Conservation (phyloP, 2,888 invertebrate genomes). For the Tipula confusa region DNA sequence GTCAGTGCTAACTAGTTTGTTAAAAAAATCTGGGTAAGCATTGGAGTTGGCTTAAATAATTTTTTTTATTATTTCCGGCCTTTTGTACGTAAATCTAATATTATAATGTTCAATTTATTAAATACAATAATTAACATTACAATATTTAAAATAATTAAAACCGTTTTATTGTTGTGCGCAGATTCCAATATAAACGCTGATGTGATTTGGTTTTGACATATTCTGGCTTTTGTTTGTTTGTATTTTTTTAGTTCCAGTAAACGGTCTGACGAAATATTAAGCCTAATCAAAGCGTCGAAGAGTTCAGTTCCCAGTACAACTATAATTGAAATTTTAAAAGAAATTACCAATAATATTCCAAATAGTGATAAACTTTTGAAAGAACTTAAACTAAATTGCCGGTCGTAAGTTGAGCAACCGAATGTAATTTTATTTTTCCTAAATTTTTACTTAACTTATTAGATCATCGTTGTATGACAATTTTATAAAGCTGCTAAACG, state of each 20-base stretch:
- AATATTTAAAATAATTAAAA: not conserved
- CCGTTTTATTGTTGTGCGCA: not conserved
- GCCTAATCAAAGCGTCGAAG: not conserved
- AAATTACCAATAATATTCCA: slow-evolving; percentile 44
- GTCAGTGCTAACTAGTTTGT: not conserved
- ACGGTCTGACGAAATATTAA: not conserved
- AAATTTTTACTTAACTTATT: too few species aligned
- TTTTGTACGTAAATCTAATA: not conserved
- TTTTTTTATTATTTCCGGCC: not conserved
- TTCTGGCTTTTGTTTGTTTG: not conserved
- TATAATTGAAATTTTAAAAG: slow-evolving; percentile 39
- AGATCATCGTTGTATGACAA: not conserved
- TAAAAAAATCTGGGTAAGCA: not conserved
- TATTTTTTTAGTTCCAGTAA: not conserved
- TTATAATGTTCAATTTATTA: not conserved
- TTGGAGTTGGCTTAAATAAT: not conserved
- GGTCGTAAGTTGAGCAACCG: slow-evolving; percentile 29
- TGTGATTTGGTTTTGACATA: not conserved
- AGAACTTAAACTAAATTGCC: slow-evolving; percentile 35
- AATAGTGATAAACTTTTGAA: slow-evolving; percentile 40
- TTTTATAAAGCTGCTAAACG: slow-evolving; percentile 41
- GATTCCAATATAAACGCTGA: not conserved
- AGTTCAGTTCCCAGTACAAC: not conserved
- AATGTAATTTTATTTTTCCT: too few species aligned
- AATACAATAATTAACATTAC: too few species aligned